phyloP scores from a whole-genome alignment of 2,113 vertebrate species.

The Sceloporus tristichus region DNA sequence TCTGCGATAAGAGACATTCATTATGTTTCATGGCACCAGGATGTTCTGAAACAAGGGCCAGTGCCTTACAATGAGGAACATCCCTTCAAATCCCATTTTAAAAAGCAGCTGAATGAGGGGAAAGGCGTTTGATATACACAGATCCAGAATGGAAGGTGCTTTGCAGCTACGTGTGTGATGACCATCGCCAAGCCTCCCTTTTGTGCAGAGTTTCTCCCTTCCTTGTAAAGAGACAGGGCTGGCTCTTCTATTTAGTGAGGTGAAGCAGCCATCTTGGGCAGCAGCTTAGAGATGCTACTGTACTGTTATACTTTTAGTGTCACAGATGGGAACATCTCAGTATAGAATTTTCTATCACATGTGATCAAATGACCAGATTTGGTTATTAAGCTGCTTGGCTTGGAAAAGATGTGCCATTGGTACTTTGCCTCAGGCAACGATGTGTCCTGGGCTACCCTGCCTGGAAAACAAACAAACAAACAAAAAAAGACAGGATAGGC shows the following conservation, averaged over 20 bases:
- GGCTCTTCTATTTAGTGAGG: neutral
- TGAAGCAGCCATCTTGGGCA: neutral
- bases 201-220: neutral
- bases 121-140: conserved; percentile 6
- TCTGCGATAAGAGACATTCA: conserved; percentile 38
- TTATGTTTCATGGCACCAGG: conserved; percentile 42
- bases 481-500: neutral
- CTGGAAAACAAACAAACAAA: too few species aligned
- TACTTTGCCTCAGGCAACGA: neutral
- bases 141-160: neutral
- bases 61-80: conserved; percentile 1
- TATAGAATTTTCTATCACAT: neutral
- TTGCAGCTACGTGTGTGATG: accelerated
- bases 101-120: conserved; percentile 14
- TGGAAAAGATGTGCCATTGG: neutral
- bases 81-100: neutral
- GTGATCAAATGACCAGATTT: neutral
- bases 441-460: neutral
- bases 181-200: neutral
- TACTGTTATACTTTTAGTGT: neutral
- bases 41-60: conserved; percentile 31
- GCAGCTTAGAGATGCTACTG: neutral
- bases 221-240: neutral
- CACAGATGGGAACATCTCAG: neutral
- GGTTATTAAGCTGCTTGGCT: neutral